phyloP scores from a whole-genome alignment of 37 sponge, comb jelly and placozoan species.

The Hexactinellida sp. region DNA sequence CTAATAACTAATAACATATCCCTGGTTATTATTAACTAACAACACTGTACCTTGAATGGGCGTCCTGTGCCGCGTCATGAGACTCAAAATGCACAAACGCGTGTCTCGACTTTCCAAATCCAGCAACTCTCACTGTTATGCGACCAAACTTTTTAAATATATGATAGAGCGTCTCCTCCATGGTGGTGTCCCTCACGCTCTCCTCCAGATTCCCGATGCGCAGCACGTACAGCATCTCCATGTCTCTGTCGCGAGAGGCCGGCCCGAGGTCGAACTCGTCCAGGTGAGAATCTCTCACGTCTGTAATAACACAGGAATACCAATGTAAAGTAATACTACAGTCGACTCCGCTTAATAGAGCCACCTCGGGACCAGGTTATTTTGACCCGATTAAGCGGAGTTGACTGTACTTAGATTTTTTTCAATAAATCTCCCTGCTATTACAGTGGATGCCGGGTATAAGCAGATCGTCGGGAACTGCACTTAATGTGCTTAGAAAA shows the following conservation, averaged over 20 bases:
- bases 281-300: neutral
- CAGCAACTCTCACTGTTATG: slow-evolving; percentile 49
- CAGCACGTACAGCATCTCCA: slow-evolving; percentile 32
- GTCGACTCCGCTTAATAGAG: neutral
- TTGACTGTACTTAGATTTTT: too few species aligned
- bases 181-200: slow-evolving; percentile 28
- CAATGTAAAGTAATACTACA: neutral
- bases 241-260: neutral
- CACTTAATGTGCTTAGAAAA: too few species aligned
- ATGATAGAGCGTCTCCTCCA: slow-evolving; percentile 30
- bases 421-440: too few species aligned
- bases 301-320: neutral
- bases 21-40: too few species aligned
- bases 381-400: too few species aligned
- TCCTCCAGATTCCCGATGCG: slow-evolving; percentile 41
- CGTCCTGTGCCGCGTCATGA: slow-evolving; percentile 33
- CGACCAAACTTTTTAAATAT: slow-evolving; percentile 57
- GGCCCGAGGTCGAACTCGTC: neutral
- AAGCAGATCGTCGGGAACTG: too few species aligned
- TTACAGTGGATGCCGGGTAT: too few species aligned
- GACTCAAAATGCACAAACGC: slow-evolving; percentile 57
- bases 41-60: neutral
- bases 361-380: too few species aligned
- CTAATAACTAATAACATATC: too few species aligned
- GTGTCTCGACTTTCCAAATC: slow-evolving; percentile 46